Percentiles rank a stretch among this genome's conserved stretches.
Conservation (phyloP, 2,888 invertebrate species). For the Psococerastis gibbosa region DNA sequence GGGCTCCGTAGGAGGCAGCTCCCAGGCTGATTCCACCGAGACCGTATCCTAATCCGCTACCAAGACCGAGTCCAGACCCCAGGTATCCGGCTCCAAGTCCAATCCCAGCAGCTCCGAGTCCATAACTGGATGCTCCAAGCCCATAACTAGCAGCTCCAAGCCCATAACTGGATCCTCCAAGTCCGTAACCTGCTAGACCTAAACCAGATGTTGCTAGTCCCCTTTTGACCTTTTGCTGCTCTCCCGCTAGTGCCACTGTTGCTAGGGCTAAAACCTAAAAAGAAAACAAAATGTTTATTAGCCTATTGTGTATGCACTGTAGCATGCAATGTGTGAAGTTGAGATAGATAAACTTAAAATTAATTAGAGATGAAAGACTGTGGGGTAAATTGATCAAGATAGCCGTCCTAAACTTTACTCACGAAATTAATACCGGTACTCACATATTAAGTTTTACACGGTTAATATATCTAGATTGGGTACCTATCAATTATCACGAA, state of each 20-base stretch:
- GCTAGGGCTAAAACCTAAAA: conserved; percentile 4
- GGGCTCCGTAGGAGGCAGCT: conserved; percentile 1
- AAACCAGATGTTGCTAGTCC: background rate
- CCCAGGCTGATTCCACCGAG: conserved; percentile 6
- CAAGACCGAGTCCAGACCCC: background rate
- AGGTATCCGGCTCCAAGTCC: background rate
- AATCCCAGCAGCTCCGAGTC: background rate
- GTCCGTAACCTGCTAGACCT: background rate
- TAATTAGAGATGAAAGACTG: no score
- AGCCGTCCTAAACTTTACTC: no score
- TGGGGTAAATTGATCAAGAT: no score
- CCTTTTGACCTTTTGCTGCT: background rate
- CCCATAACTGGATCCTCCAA: background rate
- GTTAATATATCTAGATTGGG: no score
- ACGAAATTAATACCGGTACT: no score
- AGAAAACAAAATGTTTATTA: background rate
- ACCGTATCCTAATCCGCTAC: background rate
- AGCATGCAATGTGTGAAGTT: no score
- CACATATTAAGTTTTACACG: no score
- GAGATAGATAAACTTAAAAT: no score
- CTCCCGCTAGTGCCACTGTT: background rate
- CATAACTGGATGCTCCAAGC: background rate
- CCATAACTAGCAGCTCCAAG: background rate
- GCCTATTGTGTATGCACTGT: no score
- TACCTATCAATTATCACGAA: no score